Conservation (phyloP, 2,113 vertebrate species). For the Oryzias melastigma region DNA sequence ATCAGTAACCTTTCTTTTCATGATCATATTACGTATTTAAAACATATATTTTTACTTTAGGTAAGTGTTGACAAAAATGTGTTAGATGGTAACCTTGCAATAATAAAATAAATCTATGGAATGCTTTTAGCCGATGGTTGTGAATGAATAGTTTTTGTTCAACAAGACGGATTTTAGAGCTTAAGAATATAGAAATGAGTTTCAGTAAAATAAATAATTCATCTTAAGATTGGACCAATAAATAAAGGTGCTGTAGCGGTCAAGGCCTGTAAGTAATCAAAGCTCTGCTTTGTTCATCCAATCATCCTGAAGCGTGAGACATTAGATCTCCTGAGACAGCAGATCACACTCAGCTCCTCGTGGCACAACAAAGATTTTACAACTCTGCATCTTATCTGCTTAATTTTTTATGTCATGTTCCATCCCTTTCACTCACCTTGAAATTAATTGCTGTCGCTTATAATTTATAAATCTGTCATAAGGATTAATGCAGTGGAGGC, state of each 20-base stretch:
- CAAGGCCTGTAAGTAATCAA: slow-evolving; percentile 15
- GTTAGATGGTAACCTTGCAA: no score
- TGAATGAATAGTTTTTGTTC: no score
- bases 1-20: no score
- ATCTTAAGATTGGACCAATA: no score
- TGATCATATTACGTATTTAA: no score
- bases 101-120: no score
- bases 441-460: slow-evolving; percentile 33
- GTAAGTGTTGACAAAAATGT: no score
- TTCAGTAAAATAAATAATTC: no score
- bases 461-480: slow-evolving; percentile 16
- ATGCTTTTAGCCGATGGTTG: no score
- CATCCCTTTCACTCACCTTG: slow-evolving; percentile 14
- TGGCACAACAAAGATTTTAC: slow-evolving; percentile 37
- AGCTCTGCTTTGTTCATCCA: slow-evolving; percentile 48
- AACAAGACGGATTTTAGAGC: no score
- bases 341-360: slow-evolving; percentile 30
- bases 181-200: no score
- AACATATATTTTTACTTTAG: no score
- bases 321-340: slow-evolving; percentile 31
- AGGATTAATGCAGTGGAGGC: not conserved
- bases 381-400: slow-evolving; percentile 25
- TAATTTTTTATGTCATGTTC: slow-evolving; percentile 34
- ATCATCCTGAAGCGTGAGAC: slow-evolving; percentile 33
- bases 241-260: not conserved